Evolutionary conservation across 2,888 invertebrate genomes (phyloP), one percentile per base, ranked within the genome.

Genomic region (Thysanoteuthis rhombus): DNA sequence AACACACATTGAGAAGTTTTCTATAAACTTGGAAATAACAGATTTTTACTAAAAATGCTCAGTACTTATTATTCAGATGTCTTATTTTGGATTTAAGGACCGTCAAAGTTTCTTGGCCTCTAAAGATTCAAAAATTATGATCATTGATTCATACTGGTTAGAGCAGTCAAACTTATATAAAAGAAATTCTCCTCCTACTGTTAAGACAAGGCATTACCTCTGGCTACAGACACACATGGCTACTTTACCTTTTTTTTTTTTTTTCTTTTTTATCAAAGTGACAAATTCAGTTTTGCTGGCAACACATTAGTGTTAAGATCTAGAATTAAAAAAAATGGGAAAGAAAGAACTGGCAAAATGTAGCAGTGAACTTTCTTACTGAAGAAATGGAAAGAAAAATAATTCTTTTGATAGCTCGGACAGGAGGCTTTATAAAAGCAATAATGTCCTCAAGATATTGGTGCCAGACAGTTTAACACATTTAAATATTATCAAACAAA

Each of bases 401-500:
- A 75, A n/a, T 36, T 75, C 75, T 75, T 75, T 75, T 75, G 75
- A 75, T 75, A 75, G 36, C n/a, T n/a, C 36, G 75, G 75, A 75
- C 75, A 75, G 75, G 36, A 36, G 75, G 36, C 75, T 75, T 75
- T 75, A 75, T 75, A n/a, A 75, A 75, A 75, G 75, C 75, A 75
- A n/a, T 75, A 75, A 75, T 75, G 75, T 75, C 36, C 75, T 75
- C 36, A 75, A 75, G 75, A 75, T 75, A 75, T 75, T 36, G 75
- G 75, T 75, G 75, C 75, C 75, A 75, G 75, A 75, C 75, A 75
- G n/a, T n/a, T 75, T n/a, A 75, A n/a, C 75, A 75, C 75, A n/a
- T 75, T 75, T 75, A 75, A 75, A 75, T 36, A 75, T 36, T n/a
- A 75, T 75, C 75, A 75, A 75, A 75, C 36, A 3, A 75, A 75